phyloP scores from a whole-genome alignment of 2,113 vertebrate genomes.

The Leptobrachium leishanense region DNA sequence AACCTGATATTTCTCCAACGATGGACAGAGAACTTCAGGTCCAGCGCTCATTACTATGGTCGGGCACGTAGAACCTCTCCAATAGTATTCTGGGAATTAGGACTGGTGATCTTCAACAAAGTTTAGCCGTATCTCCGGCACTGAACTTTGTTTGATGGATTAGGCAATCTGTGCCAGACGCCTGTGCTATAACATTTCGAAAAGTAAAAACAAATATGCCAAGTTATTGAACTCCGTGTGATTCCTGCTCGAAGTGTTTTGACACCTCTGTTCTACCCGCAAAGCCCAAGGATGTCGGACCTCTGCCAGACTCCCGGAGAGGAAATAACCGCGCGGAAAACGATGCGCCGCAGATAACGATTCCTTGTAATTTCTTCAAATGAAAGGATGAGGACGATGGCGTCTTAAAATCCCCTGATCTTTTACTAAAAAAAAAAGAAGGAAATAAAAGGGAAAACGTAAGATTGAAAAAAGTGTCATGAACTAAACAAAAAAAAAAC shows the following conservation, averaged over 20 bases:
- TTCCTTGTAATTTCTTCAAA: no score
- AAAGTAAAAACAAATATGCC: slow-evolving; percentile 24
- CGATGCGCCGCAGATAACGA: no score
- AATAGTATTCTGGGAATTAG: neutral
- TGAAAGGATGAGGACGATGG: no score
- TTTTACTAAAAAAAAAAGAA: no score
- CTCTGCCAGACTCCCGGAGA: neutral
- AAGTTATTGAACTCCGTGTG: neutral
- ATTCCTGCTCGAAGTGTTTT: neutral
- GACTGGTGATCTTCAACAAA: neutral
- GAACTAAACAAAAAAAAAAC: no score
- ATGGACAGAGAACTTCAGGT: neutral
- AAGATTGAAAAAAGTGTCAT: no score
- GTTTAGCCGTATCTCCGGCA: slow-evolving; percentile 2
- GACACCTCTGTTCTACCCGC: slow-evolving; percentile 10
- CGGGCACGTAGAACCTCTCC: neutral
- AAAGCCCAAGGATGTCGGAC: neutral
- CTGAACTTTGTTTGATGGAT: slow-evolving; percentile 34
- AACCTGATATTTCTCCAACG: neutral
- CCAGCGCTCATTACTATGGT: neutral
- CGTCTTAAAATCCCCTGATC: no score
- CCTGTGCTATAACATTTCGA: slow-evolving; percentile 28
- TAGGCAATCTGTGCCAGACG: neutral
- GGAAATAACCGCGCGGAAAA: neutral
- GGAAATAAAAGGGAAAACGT: no score